Evolutionary conservation across 2,888 invertebrate genomes (phyloP).

Genomic region (Gari tellinella): DNA sequence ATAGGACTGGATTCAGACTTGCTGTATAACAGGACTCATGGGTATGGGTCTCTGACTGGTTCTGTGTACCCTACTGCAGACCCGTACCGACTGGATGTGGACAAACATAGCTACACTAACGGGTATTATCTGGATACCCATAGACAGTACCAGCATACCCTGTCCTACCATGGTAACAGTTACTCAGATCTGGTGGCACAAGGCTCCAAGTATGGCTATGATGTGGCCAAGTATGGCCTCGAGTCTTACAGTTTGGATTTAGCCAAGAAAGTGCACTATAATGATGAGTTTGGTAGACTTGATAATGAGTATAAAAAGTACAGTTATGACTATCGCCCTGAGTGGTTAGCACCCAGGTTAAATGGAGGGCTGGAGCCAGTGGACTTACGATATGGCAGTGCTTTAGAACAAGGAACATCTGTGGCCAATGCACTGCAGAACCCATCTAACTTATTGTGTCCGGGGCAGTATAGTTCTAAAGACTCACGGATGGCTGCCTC

Average conservation of each 20-base stretch:
- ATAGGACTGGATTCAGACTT: constrained; percentile 78
- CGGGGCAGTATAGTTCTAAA: constrained; percentile 50
- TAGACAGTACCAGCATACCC: constrained; percentile 81
- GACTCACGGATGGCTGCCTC: constrained; percentile 65
- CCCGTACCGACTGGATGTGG: constrained; percentile 75
- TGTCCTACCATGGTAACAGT: constrained; percentile 79
- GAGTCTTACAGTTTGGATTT: constrained; percentile 81
- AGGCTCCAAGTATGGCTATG: constrained; percentile 80
- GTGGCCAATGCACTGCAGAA: constrained; percentile 65
- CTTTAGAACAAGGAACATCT: constrained; percentile 65
- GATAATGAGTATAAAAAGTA: constrained; percentile 78
- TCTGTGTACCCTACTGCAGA: constrained; percentile 73
- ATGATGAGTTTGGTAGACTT: constrained; percentile 74
- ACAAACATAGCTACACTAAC: constrained; percentile 79
- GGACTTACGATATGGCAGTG: constrained; percentile 72
- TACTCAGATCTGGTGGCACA: constrained; percentile 81
- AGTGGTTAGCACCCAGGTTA: constrained; percentile 71
- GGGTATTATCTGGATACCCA: constrained; percentile 80
- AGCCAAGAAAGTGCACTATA: constrained; percentile 79
- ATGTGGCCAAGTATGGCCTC: constrained; percentile 78
- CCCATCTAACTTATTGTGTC: constrained; percentile 63
- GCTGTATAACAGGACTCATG: constrained; percentile 71
- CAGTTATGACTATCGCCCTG: constrained; percentile 72
- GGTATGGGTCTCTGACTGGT: constrained; percentile 72
- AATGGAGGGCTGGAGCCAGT: constrained; percentile 78